Evolutionary conservation across 2,797 vertebrate species (phyloP).

Genomic region (Chloroceryle inda): DNA sequence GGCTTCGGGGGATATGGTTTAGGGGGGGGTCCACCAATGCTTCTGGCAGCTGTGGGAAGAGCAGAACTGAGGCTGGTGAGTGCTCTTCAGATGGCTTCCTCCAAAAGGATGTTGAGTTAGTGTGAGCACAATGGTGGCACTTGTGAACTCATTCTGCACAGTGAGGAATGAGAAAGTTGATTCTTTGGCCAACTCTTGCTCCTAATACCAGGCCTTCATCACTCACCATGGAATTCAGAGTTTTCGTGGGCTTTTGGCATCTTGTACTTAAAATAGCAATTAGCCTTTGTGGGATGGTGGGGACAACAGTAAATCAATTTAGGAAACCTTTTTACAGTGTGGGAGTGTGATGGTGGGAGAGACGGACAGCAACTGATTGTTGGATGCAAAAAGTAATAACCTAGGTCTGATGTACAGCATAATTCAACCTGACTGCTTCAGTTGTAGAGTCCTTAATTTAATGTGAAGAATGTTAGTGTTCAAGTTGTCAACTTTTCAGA

Average conservation of each 20-base stretch:
- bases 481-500: neutral
- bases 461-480: neutral
- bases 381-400: neutral
- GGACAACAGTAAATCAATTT: neutral
- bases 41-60: neutral
- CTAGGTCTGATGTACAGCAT: neutral
- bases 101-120: too few species aligned
- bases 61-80: neutral
- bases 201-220: neutral
- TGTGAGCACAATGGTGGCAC: neutral
- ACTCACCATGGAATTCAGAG: neutral
- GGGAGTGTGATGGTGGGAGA: neutral
- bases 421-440: neutral
- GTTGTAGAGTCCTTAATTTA: neutral
- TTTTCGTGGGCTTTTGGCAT: neutral
- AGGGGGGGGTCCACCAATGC: accelerated
- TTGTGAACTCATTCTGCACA: accelerated
- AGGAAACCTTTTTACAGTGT: neutral
- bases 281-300: neutral
- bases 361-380: neutral
- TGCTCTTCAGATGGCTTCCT: neutral
- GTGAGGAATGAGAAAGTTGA: neutral
- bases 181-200: neutral
- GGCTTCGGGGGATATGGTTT: neutral
- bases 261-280: neutral